These are phyloP conservation scores for Picus viridis DNA, from an alignment of 2,797 vertebrate species.

Conservation along the genomic window DNA sequence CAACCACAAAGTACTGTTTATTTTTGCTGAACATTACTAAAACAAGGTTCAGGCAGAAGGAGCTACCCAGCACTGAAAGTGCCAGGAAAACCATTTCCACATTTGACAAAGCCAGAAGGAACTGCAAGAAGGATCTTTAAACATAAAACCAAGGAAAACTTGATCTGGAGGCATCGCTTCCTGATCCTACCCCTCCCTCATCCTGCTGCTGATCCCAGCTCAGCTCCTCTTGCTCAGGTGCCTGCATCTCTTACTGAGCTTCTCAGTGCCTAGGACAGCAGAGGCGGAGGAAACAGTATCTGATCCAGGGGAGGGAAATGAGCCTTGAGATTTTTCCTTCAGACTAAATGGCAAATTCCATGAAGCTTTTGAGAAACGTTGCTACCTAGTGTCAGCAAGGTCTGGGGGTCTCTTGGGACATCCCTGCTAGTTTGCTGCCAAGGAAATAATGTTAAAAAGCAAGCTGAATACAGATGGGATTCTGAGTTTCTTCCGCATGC, in stretches of 20 bases:
- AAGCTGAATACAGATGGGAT: accelerated
- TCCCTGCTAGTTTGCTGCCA: neutral
- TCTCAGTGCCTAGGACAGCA: accelerated
- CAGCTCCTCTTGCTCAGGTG: neutral
- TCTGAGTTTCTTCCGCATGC: neutral
- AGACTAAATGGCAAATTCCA: neutral
- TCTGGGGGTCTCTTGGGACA: neutral
- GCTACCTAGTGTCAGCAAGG: neutral
- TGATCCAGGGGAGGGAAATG: neutral
- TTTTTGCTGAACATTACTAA: neutral
- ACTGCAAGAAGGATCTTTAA: neutral
- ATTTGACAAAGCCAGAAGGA: neutral
- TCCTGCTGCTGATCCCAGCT: neutral
- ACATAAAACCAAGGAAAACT: neutral
- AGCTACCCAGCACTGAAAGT: neutral
- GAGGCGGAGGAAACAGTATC: too few relatives aligned
- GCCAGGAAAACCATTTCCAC: neutral
- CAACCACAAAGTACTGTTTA: too few relatives aligned
- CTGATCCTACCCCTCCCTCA: neutral
- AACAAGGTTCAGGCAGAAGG: neutral
- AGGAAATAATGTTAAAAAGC: neutral
- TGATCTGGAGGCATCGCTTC: neutral
- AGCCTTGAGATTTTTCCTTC: neutral
- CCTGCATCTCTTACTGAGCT: neutral
- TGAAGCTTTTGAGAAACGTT: neutral